Evolutionary conservation across 2,888 invertebrate genomes (phyloP).

Genomic region (Macrosiphum euphorbiae): DNA sequence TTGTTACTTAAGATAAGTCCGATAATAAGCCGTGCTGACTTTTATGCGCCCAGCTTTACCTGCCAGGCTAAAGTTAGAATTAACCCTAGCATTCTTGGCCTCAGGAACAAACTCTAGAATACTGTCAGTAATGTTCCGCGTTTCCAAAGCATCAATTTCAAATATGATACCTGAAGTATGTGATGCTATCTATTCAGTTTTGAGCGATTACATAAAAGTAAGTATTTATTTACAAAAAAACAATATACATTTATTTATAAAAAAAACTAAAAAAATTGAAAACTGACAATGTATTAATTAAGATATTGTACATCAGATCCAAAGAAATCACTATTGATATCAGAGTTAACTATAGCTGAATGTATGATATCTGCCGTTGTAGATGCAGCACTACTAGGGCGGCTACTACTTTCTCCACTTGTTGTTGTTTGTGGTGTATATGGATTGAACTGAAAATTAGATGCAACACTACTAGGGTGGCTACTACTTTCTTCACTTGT

Average conservation of each 20-base stretch:
- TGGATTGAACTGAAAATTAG: neutral
- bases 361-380: neutral
- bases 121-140: conserved; percentile 25
- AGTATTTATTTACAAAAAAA: conserved; percentile 23
- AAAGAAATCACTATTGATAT: neutral
- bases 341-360: neutral
- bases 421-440: neutral
- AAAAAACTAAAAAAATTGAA: too few species aligned
- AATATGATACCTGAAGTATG: conserved; percentile 49
- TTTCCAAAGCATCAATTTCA: conserved; percentile 43
- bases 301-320: neutral
- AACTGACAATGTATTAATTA: too few species aligned
- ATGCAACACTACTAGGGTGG: neutral
- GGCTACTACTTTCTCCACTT: neutral
- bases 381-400: neutral
- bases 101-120: conserved; percentile 66
- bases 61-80: neutral
- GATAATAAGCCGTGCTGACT: too few species aligned
- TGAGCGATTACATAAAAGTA: conserved; percentile 45
- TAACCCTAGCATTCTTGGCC: conserved; percentile 50
- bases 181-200: conserved; percentile 29
- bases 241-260: neutral
- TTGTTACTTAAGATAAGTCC: too few species aligned
- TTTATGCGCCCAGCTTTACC: too few species aligned
- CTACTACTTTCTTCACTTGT: neutral